A percentile compares a stretch with the other conserved stretches of the same genome.
phyloP scores from a whole-genome alignment of 2,113 vertebrate genomes.

The Rattus norvegicus region DNA sequence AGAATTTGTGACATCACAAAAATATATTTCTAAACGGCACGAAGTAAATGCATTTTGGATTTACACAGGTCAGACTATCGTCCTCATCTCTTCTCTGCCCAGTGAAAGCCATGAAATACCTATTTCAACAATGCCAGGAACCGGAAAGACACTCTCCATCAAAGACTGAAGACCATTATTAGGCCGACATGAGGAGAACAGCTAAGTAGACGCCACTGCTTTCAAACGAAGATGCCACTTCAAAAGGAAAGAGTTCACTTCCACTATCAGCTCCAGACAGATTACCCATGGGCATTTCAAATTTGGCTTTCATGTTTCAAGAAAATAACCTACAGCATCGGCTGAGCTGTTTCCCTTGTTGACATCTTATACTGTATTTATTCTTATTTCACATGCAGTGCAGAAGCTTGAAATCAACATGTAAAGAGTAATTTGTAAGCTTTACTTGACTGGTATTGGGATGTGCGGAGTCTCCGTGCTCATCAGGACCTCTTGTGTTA shows the following conservation, averaged over 20 bases:
- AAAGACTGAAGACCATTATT: slow-evolving; percentile 24
- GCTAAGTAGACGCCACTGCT: slow-evolving; percentile 3
- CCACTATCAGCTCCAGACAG: slow-evolving; percentile 41
- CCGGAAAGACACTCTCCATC: not conserved
- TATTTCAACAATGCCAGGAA: not conserved
- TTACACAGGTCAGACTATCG: not conserved
- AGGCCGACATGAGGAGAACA: not conserved
- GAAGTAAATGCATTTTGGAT: not conserved
- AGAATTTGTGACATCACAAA: not conserved
- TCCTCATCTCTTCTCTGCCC: not conserved
- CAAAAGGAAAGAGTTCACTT: slow-evolving; percentile 48
- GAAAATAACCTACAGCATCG: slow-evolving; percentile 53
- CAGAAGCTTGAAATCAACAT: slow-evolving; percentile 60
- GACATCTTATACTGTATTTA: slow-evolving; percentile 55
- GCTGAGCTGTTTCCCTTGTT: slow-evolving; percentile 51
- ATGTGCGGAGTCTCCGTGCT: not conserved
- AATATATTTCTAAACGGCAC: not conserved
- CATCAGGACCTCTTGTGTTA: not conserved
- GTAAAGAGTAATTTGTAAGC: not conserved
- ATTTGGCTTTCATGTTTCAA: slow-evolving; percentile 61
- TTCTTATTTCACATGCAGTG: slow-evolving; percentile 51
- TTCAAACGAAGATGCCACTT: slow-evolving; percentile 49
- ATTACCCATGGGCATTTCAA: slow-evolving; percentile 65
- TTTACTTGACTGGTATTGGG: not conserved
- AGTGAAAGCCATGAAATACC: not conserved